phyloP scores from a whole-genome alignment of 1,140 invertebrate genomes.

The Calephelis virginiensis region DNA sequence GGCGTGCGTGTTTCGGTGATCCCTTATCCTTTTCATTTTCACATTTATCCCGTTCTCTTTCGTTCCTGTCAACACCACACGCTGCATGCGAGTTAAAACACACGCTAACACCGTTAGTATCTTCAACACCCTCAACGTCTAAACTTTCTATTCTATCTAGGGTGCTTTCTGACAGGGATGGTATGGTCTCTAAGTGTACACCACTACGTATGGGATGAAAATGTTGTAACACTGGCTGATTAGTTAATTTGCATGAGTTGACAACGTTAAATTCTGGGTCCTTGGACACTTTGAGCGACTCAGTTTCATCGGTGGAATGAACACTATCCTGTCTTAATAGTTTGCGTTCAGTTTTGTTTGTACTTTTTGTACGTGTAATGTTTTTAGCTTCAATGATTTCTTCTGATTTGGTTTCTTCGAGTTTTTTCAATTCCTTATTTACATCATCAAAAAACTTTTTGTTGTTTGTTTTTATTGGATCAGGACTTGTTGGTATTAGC shows the following conservation, averaged over 20 bases:
- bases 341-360: slow-evolving; percentile 42
- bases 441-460: slow-evolving; percentile 65
- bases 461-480: slow-evolving; percentile 34
- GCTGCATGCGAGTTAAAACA: slow-evolving; percentile 77
- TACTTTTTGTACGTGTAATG: slow-evolving; percentile 27
- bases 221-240: slow-evolving; percentile 57
- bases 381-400: slow-evolving; percentile 28
- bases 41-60: slow-evolving; percentile 53
- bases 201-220: slow-evolving; percentile 64
- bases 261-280: slow-evolving; percentile 39
- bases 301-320: slow-evolving; percentile 42
- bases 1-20: slow-evolving; percentile 63
- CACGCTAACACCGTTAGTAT: slow-evolving; percentile 71
- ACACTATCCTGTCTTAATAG: slow-evolving; percentile 58
- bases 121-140: slow-evolving; percentile 50
- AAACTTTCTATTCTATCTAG: slow-evolving; percentile 55
- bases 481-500: slow-evolving; percentile 59
- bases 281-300: slow-evolving; percentile 65
- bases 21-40: slow-evolving; percentile 60
- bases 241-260: slow-evolving; percentile 51
- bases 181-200: slow-evolving; percentile 63
- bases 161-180: slow-evolving; percentile 61
- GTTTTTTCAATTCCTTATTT: slow-evolving; percentile 57
- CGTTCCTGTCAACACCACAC: slow-evolving; percentile 70
- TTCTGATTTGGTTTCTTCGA: slow-evolving; percentile 47